phyloP scores from a whole-genome alignment of 2,888 invertebrate species.

The Drosophila paranaensis region DNA sequence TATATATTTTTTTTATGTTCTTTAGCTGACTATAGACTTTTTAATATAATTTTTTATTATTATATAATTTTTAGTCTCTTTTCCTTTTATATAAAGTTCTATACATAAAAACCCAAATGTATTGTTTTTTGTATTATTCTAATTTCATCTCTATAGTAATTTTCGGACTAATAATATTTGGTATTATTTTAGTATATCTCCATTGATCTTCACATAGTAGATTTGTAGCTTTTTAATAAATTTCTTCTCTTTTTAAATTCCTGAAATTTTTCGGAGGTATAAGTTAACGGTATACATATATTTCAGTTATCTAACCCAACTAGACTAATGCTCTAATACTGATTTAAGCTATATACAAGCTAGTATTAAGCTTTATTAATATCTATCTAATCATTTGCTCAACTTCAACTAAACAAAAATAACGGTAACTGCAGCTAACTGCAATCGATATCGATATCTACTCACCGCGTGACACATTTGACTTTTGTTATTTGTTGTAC shows the following conservation, averaged over 20 bases:
- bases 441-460: conserved; percentile 48
- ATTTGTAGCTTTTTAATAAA: not conserved
- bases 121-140: too few species aligned
- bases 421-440: conserved; percentile 5
- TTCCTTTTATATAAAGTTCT: too few species aligned
- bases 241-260: too few species aligned
- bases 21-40: too few species aligned
- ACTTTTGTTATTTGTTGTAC: conserved; percentile 75
- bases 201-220: not conserved
- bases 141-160: too few species aligned
- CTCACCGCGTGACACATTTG: conserved; percentile 85
- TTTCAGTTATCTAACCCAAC: not conserved
- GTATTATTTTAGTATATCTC: not conserved
- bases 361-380: too few species aligned
- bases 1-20: too few species aligned
- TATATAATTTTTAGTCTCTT: too few species aligned
- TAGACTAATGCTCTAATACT: not conserved
- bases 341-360: too few species aligned
- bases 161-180: not conserved
- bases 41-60: too few species aligned
- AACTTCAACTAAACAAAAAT: not conserved
- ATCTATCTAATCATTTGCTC: too few species aligned
- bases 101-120: too few species aligned
- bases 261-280: not conserved
- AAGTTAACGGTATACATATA: not conserved